These are phyloP conservation scores for Boloria selene DNA, from an alignment of 2,888 invertebrate species.

Conservation along the genomic window DNA sequence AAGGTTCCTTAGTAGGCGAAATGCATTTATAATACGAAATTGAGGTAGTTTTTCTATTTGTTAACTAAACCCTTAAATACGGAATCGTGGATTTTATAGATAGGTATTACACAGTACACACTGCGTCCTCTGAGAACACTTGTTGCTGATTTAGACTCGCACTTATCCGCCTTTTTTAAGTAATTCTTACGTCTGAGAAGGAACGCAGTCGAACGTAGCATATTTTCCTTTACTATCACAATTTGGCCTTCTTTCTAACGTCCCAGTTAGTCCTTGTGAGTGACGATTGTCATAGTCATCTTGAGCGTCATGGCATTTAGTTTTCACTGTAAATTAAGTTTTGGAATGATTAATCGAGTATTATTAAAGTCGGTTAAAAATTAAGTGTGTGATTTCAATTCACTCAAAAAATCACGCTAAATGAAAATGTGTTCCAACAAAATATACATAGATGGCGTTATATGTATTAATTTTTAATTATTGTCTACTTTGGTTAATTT, in stretches of 20 bases:
- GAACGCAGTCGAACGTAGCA: constrained; percentile 82
- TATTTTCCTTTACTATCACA: constrained; percentile 86
- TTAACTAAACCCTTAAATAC: neutral
- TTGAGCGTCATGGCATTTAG: constrained; percentile 64
- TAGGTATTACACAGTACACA: no score
- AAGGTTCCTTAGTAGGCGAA: neutral
- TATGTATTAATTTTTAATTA: no score
- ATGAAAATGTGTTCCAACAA: no score
- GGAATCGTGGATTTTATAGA: no score
- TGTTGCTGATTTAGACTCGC: no score
- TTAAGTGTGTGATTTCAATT: no score
- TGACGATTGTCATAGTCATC: constrained; percentile 77
- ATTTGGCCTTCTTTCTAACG: constrained; percentile 78
- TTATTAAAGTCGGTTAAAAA: no score
- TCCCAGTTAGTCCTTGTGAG: constrained; percentile 73
- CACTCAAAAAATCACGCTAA: no score
- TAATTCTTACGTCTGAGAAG: constrained; percentile 84
- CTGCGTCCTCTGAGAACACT: no score
- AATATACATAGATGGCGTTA: no score
- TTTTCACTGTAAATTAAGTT: constrained; percentile 56
- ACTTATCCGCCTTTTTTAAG: no score
- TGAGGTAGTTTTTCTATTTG: neutral
- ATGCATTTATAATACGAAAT: neutral
- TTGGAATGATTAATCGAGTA: neutral
- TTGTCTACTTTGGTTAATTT: no score